Evolutionary conservation across 2,797 vertebrate genomes (phyloP).

Genomic region (Chrosomus eos): DNA sequence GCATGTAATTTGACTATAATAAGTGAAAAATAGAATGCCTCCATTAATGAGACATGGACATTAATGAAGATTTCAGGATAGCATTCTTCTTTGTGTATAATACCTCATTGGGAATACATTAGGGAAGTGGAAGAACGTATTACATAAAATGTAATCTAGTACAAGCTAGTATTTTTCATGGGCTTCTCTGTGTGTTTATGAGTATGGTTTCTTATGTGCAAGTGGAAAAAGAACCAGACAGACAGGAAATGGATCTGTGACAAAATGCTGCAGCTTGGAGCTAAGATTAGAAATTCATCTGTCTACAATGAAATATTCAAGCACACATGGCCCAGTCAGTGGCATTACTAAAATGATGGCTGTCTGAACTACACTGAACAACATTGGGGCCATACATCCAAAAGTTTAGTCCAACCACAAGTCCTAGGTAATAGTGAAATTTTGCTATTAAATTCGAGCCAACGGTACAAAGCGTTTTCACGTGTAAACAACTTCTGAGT

Average conservation of each 20-base stretch:
- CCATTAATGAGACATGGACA: conserved; percentile 39
- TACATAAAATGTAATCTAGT: conserved; percentile 16
- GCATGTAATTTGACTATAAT: conserved; percentile 48
- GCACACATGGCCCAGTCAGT: conserved; percentile 71
- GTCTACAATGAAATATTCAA: conserved; percentile 87
- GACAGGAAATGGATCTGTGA: conserved; percentile 81
- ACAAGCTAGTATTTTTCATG: conserved; percentile 36
- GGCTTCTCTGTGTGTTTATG: conserved; percentile 31
- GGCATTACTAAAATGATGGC: conserved; percentile 77
- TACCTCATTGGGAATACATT: conserved; percentile 18
- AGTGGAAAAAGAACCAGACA: conserved; percentile 66
- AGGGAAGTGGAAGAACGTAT: background rate
- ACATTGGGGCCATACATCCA: conserved; percentile 63
- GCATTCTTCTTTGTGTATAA: conserved; percentile 6
- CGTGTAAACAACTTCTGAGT: conserved; percentile 19
- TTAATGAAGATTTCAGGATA: conserved; percentile 47
- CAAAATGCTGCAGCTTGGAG: conserved; percentile 81
- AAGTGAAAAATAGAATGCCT: conserved; percentile 45
- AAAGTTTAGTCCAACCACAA: conserved; percentile 46
- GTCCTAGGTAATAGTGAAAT: conserved; percentile 15
- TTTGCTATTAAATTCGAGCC: conserved; percentile 16
- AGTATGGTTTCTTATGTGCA: conserved; percentile 18
- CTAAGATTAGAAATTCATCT: conserved; percentile 87
- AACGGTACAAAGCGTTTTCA: background rate
- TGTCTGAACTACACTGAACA: conserved; percentile 77